Evolutionary conservation across 2,888 invertebrate genomes (phyloP).

Genomic region (Megaustenia siamemsis): DNA sequence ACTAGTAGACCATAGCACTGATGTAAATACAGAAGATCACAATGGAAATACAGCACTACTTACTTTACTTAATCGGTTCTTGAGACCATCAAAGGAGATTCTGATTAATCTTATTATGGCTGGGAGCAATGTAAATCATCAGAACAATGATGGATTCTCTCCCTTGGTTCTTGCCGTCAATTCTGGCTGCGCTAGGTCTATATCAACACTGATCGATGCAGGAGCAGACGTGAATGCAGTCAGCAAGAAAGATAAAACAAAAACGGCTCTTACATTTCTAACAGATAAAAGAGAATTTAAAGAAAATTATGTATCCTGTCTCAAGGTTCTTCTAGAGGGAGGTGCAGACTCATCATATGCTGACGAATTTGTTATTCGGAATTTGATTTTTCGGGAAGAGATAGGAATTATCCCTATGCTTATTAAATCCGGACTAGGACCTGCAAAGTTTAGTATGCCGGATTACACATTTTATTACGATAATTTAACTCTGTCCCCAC

Average conservation of each 20-base stretch:
- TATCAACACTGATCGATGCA: background rate
- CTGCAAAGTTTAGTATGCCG: background rate
- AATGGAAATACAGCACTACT: slow-evolving; percentile 10
- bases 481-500: background rate
- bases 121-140: background rate
- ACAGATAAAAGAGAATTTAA: background rate
- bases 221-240: background rate
- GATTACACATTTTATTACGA: background rate
- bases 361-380: background rate
- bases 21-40: background rate
- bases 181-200: too few relatives aligned
- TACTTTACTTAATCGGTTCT: too few relatives aligned
- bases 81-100: background rate
- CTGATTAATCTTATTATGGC: background rate
- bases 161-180: background rate
- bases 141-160: background rate
- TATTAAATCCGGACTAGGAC: background rate
- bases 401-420: background rate
- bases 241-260: background rate
- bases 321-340: background rate
- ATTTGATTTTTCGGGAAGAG: background rate
- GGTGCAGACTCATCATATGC: background rate
- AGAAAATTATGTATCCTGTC: background rate
- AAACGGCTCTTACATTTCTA: background rate
- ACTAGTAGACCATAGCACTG: background rate